These are phyloP conservation scores for Physella acuta DNA, from an alignment of 1,140 invertebrate genomes.

Conservation along the genomic window DNA sequence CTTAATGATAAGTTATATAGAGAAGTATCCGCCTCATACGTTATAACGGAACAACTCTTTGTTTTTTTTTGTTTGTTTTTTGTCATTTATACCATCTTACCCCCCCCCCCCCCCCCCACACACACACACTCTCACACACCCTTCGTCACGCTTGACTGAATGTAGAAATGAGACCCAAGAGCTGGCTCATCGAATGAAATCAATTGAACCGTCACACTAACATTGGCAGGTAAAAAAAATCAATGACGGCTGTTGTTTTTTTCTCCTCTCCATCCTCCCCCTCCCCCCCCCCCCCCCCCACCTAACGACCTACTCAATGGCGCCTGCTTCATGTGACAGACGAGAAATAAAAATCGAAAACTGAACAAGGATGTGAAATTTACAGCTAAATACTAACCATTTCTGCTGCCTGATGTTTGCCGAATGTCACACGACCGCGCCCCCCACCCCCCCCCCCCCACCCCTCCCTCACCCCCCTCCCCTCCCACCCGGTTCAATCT, in stretches of 20 bases:
- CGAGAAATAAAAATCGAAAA: neutral
- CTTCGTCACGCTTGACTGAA: neutral
- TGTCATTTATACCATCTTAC: neutral
- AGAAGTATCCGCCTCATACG: neutral
- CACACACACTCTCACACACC: neutral
- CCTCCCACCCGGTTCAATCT: too few species aligned
- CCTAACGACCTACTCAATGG: too few species aligned
- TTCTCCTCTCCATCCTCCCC: too few species aligned
- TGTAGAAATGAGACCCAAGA: too few species aligned
- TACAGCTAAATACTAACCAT: neutral
- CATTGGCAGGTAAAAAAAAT: too few species aligned
- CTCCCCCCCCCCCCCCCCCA: too few species aligned
- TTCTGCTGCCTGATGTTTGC: neutral
- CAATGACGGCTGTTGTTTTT: too few species aligned
- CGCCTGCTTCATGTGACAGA: too few species aligned
- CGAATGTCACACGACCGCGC: neutral
- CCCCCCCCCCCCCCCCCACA: neutral
- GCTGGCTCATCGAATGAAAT: too few species aligned
- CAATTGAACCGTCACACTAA: too few species aligned
- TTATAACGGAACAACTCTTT: neutral
- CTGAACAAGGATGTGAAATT: neutral
- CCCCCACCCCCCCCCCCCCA: neutral
- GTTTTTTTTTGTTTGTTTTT: neutral
- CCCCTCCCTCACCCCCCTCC: neutral
- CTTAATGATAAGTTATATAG: neutral